Conservation (phyloP, 2,113 vertebrate species). For the Poeciliopsis turrubarensis region DNA sequence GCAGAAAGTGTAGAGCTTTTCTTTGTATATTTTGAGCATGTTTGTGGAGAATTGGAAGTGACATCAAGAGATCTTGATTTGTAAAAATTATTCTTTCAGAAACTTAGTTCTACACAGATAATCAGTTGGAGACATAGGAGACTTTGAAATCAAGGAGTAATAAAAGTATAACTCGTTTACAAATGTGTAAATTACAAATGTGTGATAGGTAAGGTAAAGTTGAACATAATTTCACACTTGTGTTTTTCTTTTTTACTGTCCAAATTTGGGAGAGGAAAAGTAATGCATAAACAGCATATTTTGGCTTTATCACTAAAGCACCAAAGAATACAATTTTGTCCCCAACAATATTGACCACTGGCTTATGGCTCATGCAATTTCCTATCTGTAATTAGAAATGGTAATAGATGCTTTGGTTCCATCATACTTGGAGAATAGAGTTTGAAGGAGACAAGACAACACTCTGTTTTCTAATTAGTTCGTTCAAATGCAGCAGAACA, state of each 20-base stretch:
- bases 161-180: neutral
- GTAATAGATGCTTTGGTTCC: no score
- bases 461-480: no score
- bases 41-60: neutral
- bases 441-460: no score
- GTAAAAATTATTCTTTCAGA: neutral
- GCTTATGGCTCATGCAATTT: neutral
- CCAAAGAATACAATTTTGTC: neutral
- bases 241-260: neutral
- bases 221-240: neutral
- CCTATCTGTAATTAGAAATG: neutral
- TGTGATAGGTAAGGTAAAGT: neutral
- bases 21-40: constrained; percentile 1
- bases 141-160: neutral
- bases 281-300: neutral
- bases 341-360: neutral
- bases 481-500: no score
- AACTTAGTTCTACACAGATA: neutral
- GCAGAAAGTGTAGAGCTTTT: constrained; percentile 1
- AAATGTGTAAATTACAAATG: neutral
- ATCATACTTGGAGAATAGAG: no score
- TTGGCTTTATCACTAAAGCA: neutral
- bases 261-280: neutral
- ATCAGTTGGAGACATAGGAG: neutral
- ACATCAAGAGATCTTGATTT: neutral